Base-by-base conservation (phyloP, 2,888 invertebrate species). In the Andrena bicolor region DNA sequence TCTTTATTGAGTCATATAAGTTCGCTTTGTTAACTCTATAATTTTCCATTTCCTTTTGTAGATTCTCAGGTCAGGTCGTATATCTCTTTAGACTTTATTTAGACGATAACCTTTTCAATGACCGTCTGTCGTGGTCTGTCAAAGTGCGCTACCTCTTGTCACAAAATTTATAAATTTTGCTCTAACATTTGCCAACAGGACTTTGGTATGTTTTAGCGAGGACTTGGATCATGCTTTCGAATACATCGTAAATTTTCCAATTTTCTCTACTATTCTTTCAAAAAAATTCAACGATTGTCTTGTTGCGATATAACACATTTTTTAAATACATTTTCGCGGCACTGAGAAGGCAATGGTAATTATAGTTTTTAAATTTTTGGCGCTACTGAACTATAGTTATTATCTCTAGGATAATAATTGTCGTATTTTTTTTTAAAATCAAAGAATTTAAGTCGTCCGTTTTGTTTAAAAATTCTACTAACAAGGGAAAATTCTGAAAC, bases 21-120 rank as follows among this genome's bases (percentile, higher is more conserved):
- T 86, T 82, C 63, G 82, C 80, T 83, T 82, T 86, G 58, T 80
- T 84, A 65, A 68, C 26, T 74, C 84, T 77, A 64, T 85, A 64
- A 83, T 75, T 85, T 49, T 88, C 87, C 82, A 82, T 85, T 78
- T 73, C 68, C 70, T 70, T 60, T 48, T 76, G 68, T 56, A 30
- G 56, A 77, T 68, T 61, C 61, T 20, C 53, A 48, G 70, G 66
- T 85, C 68, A 70, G n/a, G 20, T 41, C 26, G 51, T 32, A 71
- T 73, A 75, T 82, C 69, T 49, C 60, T 49, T 20, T 16, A 20
- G 20, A 53, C 41, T 49, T n/a, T 16, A 20, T 49, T n/a, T 16
- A 20, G n/a, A 53, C 41, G 76, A 82, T 86, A 86, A 87, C 76
- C 74, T 60, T 65, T 66, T 76, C 20, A 71, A 74, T 60, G 64